Base-by-base conservation (phyloP, 2,888 invertebrate species). In the Melanchra persicariae region DNA sequence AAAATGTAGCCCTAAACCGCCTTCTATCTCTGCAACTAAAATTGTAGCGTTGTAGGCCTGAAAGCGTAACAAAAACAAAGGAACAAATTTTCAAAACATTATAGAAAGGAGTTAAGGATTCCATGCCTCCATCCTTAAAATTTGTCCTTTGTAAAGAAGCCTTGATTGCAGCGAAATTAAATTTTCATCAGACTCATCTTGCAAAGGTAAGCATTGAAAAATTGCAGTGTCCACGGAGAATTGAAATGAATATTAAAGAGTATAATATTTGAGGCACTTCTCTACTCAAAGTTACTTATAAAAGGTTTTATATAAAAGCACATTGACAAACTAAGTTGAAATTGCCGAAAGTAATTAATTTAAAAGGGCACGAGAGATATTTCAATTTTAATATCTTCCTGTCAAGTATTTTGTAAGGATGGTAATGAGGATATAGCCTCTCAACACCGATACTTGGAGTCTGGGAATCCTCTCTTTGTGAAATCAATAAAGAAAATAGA, bases 81-180 rank as follows among this genome's bases (percentile, higher is more conserved):
- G 8, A 34, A 34, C 34, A 34, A 34, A 7, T 34, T 5, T 24
- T 40, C 17, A 43, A 34, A 49, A 70, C 15, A 19, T 7, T 52
- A 19, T n/a, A 30, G 30, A 51, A 17, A 77, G 24, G 15, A 40
- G n/a, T n/a, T 45, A 24, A 26, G 12, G 12, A 24, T 15, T 24
- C 8, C 7, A 22, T 34, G n/a, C 40, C 19, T 15, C 15, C 57
- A 37, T 57, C 34, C 57, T 19, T 55, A 43, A 69, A 77, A 70
- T 60, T 55, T 24, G 40, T 72, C 45, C 60, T 71, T 61, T 57
- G 34, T 57, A 40, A 61, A 70, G 55, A 51, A 26, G 54, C 30
- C 45, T 58, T 74, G 72, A 74, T 74, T 74, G 51, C 55, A 72
- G 37, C 17, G 12, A 57, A 74, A 74, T 79, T 43, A 70, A 78